Conservation (phyloP, 2,888 invertebrate genomes). For the Graphium colonna region DNA sequence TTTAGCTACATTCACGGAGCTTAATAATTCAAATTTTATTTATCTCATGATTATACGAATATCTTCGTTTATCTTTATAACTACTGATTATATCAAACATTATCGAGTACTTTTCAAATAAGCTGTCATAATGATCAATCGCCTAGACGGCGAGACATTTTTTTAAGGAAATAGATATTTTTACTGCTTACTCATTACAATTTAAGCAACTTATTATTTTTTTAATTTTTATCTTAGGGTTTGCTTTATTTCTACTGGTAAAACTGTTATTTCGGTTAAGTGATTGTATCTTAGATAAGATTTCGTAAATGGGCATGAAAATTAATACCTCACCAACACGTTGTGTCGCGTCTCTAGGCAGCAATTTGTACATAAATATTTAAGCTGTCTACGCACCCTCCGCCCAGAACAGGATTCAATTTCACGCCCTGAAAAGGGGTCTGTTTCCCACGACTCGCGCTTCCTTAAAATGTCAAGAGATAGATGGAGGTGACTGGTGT, state of each 20-base stretch:
- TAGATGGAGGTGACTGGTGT: constrained; percentile 50
- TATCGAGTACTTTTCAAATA: not conserved
- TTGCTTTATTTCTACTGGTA: too few relatives aligned
- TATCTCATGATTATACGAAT: too few relatives aligned
- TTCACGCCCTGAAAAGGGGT: constrained; percentile 76
- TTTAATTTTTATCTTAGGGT: too few relatives aligned
- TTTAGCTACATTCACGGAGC: too few relatives aligned
- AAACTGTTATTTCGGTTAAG: too few relatives aligned
- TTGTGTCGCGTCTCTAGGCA: constrained; percentile 59
- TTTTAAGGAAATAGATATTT: too few relatives aligned
- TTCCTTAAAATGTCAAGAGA: constrained; percentile 71
- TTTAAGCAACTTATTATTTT: too few relatives aligned
- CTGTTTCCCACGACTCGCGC: constrained; percentile 61
- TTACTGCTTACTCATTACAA: too few relatives aligned
- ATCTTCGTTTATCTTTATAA: too few relatives aligned
- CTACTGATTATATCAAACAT: not conserved
- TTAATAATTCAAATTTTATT: too few relatives aligned
- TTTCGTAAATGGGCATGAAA: constrained; percentile 66
- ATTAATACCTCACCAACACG: constrained; percentile 75
- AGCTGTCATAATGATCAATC: not conserved
- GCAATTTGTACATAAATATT: constrained; percentile 76
- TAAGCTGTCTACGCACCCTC: constrained; percentile 73
- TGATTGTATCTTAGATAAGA: constrained; percentile 40
- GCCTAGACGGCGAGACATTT: too few relatives aligned
- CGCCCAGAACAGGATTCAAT: constrained; percentile 78